Evolutionary conservation across 2,888 invertebrate genomes (phyloP).

Genomic region (Meganola albula): DNA sequence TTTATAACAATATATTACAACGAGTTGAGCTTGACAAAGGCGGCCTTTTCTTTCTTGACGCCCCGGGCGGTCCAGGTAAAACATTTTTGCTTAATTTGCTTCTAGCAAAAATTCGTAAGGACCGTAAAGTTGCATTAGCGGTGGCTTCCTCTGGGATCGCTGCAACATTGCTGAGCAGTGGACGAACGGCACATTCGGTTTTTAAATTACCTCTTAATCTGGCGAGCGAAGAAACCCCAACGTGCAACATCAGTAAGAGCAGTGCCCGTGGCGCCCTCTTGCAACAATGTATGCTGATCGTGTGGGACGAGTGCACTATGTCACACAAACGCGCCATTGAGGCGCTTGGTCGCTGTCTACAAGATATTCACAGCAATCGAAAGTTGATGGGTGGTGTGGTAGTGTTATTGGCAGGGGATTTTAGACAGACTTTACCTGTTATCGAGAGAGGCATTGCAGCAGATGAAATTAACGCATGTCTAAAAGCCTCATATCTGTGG

Average conservation of each 20-base stretch:
- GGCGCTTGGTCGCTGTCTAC: constrained; percentile 13
- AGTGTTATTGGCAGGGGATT: constrained; percentile 14
- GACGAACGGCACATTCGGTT: constrained; percentile 19
- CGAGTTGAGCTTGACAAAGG: constrained; percentile 5
- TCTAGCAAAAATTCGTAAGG: constrained; percentile 15
- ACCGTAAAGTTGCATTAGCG: constrained; percentile 14
- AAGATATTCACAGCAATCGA: constrained; percentile 14
- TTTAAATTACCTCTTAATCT: constrained; percentile 23
- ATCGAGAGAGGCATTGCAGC: constrained; percentile 25
- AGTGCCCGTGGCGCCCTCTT: constrained; percentile 19
- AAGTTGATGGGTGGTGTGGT: constrained; percentile 11
- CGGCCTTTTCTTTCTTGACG: constrained; percentile 15
- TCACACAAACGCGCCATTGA: constrained; percentile 16
- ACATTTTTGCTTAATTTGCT: constrained; percentile 22
- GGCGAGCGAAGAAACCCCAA: constrained; percentile 20
- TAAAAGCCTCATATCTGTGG: constrained; percentile 23
- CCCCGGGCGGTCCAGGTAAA: constrained; percentile 23
- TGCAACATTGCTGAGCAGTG: constrained; percentile 16
- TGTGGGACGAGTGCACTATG: constrained; percentile 30
- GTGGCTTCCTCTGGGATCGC: constrained; percentile 18
- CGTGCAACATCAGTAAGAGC: constrained; percentile 22
- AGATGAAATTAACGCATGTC: constrained; percentile 28
- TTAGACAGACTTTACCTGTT: constrained; percentile 18
- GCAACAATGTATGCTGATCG: constrained; percentile 20
- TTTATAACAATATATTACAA: constrained; percentile 9